A percentile compares a stretch with the other conserved stretches of the same genome.
These are phyloP conservation scores for Microchirus variegatus DNA, from an alignment of 2,797 vertebrate species.

Conservation along the genomic window DNA sequence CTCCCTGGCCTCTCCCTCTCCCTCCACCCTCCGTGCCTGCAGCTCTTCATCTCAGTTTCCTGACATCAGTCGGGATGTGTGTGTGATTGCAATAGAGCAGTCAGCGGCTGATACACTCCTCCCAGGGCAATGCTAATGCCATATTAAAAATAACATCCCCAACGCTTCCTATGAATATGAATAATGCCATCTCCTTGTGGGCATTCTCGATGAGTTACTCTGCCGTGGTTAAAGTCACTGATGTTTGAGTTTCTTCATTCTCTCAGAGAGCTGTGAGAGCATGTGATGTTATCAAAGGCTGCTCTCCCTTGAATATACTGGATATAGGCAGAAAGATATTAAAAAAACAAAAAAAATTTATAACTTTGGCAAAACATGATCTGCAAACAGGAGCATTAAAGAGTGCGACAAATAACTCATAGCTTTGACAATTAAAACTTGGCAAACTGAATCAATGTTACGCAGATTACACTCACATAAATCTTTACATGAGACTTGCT, in stretches of 20 bases:
- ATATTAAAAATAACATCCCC: slow-evolving; percentile 82
- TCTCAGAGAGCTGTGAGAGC: slow-evolving; percentile 40
- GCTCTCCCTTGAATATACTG: slow-evolving; percentile 24
- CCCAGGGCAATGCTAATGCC: slow-evolving; percentile 81
- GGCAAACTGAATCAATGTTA: too few species aligned
- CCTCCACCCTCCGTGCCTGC: slow-evolving; percentile 52
- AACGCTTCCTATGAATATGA: slow-evolving; percentile 80
- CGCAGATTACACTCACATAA: too few species aligned
- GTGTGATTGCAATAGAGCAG: slow-evolving; percentile 76
- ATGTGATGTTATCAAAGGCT: slow-evolving; percentile 39
- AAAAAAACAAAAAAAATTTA: neutral
- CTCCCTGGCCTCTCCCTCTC: slow-evolving; percentile 24
- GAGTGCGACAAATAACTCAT: too few species aligned
- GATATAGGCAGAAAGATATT: slow-evolving; percentile 1
- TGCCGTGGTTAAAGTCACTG: slow-evolving; percentile 66
- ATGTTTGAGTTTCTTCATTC: slow-evolving; percentile 63
- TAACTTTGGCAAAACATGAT: neutral
- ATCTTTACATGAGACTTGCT: too few species aligned
- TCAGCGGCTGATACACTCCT: slow-evolving; percentile 72
- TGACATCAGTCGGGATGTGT: slow-evolving; percentile 59
- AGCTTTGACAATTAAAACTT: too few species aligned
- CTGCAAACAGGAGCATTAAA: too few species aligned
- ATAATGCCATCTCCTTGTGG: slow-evolving; percentile 72
- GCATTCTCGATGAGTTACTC: slow-evolving; percentile 77
- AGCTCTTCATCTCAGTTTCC: slow-evolving; percentile 72